Evolutionary conservation across 2,797 vertebrate genomes (phyloP), one percentile per base, ranked within the genome.

Genomic region (Anas flavirostris): DNA sequence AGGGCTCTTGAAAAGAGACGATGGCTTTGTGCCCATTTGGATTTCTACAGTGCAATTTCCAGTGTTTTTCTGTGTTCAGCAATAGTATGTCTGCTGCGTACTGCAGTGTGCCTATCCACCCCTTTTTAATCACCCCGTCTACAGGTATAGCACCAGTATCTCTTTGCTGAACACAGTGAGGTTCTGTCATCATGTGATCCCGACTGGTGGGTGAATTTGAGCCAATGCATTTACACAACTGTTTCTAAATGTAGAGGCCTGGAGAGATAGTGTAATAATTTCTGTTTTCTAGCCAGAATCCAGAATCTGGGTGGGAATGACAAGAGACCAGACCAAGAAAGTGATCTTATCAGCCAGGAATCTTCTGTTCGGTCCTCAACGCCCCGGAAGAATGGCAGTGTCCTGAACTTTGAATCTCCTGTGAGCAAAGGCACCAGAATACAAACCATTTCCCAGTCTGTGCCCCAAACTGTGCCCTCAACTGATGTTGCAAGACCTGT

Each of bases 401-500:
- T 98, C 70, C 90, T 98, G 85, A 98, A 97, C 96, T 98, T 98
- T 10, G 98, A 98, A 93, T 98, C 99, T 7, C 98, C 98, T 0
- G 80, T 93, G 77, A 97, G 81, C 55, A 98, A 93, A 62, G 97
- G 98, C 90, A 98, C 97, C 94, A 98, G 98, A 94, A 98, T 99
- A 86, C 98, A 97, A 93, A 99, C 98, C 4, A 98, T 99, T 87
- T 91, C 97, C 59, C 98, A 98, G 56, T 98, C 98, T 3, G 97
- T 98, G 5, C 97, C 98, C 1, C 97, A 98, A 29, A 60, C 96
- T 1, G 98, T 97, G 7, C 98, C 98, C 4, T 95, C 97, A 26
- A 2, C 91, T 4, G 98, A 98, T 12, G 86, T 98, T 43, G 97
- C 92, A 48, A 95, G 97, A 90, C 53, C 92, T 11, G 88, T 96